A percentile compares a stretch with the other conserved stretches of the same genome.
Evolutionary conservation across 1,140 invertebrate genomes (phyloP).

Genomic region (Papilio machaon): DNA sequence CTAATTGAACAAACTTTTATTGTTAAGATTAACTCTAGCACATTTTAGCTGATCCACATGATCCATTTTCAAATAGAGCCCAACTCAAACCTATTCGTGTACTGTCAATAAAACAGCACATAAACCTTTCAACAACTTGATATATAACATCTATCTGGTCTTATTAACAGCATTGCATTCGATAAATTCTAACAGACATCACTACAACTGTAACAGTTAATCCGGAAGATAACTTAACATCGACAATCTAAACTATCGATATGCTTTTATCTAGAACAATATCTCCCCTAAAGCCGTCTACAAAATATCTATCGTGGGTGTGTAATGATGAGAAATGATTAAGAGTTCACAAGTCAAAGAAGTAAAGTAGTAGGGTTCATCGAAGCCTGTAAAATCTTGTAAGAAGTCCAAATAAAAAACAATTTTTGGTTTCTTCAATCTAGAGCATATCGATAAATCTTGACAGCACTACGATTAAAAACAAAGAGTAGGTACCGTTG

Average conservation of each 20-base stretch:
- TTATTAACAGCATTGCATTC: slow-evolving; percentile 7
- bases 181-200: slow-evolving; percentile 12
- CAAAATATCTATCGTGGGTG: neutral
- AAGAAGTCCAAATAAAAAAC: neutral
- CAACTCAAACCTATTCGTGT: neutral
- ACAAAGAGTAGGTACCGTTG: slow-evolving; percentile 28
- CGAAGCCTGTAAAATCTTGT: too few species aligned
- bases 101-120: neutral
- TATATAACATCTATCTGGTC: neutral
- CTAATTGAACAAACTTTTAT: neutral
- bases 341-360: neutral
- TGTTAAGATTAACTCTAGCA: neutral
- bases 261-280: slow-evolving; percentile 1
- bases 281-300: neutral
- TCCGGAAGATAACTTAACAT: neutral
- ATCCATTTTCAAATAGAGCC: neutral
- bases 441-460: neutral
- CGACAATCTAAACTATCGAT: slow-evolving; percentile 23
- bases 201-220: slow-evolving; percentile 22
- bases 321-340: too few species aligned
- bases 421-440: neutral
- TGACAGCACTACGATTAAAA: slow-evolving; percentile 32
- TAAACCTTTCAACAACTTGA: slow-evolving; percentile 6
- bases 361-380: too few species aligned
- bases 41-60: too few species aligned